Conservation (phyloP, 1,140 invertebrate genomes). For the Glossosoma conforme region DNA sequence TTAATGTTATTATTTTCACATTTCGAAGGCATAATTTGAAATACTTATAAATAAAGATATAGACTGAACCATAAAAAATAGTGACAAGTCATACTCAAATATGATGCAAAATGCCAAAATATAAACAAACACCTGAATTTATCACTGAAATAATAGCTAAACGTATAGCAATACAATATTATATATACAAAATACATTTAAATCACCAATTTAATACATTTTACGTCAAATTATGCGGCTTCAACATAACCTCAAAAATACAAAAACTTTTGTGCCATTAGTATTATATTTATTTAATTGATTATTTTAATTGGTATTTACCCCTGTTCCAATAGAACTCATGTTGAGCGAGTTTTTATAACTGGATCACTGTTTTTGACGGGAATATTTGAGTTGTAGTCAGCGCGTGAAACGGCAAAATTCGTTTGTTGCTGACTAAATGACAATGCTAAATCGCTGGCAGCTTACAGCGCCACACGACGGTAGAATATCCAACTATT, state of each 20-base stretch:
- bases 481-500: too few relatives aligned
- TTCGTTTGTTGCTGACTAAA: constrained; percentile 12
- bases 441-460: constrained; percentile 15
- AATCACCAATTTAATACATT: constrained; percentile 12
- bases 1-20: too few relatives aligned
- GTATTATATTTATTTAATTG: constrained; percentile 22
- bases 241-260: constrained; percentile 16
- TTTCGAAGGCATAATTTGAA: too few relatives aligned
- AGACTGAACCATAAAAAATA: too few relatives aligned
- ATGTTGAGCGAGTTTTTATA: constrained; percentile 49
- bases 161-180: too few relatives aligned
- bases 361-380: too few relatives aligned
- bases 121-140: too few relatives aligned
- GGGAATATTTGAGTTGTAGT: background rate
- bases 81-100: too few relatives aligned
- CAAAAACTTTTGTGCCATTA: background rate
- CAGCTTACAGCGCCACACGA: background rate
- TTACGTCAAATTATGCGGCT: background rate
- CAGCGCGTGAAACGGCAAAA: constrained; percentile 18
- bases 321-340: constrained; percentile 95
- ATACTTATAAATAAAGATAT: too few relatives aligned
- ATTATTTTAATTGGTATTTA: constrained; percentile 52
- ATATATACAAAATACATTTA: constrained; percentile 13
- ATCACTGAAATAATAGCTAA: too few relatives aligned
- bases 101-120: too few relatives aligned